Percentiles rank a stretch among this genome's conserved stretches.
phyloP scores from a whole-genome alignment of 1,140 invertebrate species.

The Macrobrachium rosenbergii region DNA sequence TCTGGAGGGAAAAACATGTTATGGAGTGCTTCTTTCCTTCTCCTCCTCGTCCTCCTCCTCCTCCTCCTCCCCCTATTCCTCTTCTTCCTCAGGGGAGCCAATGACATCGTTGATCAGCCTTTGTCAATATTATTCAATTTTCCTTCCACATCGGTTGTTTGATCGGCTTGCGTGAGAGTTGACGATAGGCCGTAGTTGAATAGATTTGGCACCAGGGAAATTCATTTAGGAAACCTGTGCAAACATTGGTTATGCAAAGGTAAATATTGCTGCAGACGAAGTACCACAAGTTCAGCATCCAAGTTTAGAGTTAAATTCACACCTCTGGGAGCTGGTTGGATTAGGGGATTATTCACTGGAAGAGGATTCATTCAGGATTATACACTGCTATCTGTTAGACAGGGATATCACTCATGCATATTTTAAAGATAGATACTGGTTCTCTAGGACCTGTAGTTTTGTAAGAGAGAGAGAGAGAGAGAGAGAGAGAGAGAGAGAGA shows the following conservation, averaged over 20 bases:
- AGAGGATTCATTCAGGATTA: too few relatives aligned
- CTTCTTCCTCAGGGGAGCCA: slow-evolving; percentile 1
- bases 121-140: slow-evolving; percentile 60
- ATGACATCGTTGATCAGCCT: slow-evolving; percentile 33
- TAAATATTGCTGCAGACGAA: slow-evolving; percentile 47
- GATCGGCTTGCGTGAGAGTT: slow-evolving; percentile 53
- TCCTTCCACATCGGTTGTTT: slow-evolving; percentile 51
- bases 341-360: too few relatives aligned
- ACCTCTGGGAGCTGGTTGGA: slow-evolving; percentile 9
- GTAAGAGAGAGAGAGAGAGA: too few relatives aligned
- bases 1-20: too few relatives aligned
- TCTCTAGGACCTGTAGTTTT: too few relatives aligned
- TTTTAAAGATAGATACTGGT: too few relatives aligned
- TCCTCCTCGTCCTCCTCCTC: neutral
- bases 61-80: neutral
- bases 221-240: slow-evolving; percentile 53
- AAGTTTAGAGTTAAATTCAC: slow-evolving; percentile 23
- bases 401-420: too few relatives aligned
- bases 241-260: slow-evolving; percentile 58
- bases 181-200: slow-evolving; percentile 55
- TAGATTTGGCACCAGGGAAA: slow-evolving; percentile 53
- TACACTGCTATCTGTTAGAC: too few relatives aligned
- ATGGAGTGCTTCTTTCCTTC: neutral
- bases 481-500: too few relatives aligned
- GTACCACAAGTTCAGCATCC: slow-evolving; percentile 21